These are phyloP conservation scores for Coleophora flavipennella DNA, from an alignment of 2,888 invertebrate genomes.

Conservation along the genomic window DNA sequence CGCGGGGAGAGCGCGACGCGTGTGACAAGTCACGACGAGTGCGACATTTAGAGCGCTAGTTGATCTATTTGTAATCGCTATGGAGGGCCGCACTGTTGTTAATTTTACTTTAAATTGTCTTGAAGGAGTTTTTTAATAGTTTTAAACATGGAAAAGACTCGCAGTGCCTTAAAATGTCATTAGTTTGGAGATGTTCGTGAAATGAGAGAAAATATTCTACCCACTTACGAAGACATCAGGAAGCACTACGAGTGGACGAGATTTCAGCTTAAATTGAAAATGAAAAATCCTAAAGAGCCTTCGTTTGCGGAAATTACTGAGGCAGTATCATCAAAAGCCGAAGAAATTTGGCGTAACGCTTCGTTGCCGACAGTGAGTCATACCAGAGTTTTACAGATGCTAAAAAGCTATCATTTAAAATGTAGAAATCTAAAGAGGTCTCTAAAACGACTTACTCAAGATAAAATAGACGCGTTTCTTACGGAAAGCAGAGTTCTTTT, in stretches of 20 bases:
- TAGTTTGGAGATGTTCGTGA: conserved; percentile 13
- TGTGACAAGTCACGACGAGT: no score
- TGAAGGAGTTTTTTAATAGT: background rate
- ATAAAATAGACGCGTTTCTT: conserved; percentile 7
- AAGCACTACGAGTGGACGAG: conserved; percentile 15
- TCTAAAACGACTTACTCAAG: conserved; percentile 1
- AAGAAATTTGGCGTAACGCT: conserved; percentile 12
- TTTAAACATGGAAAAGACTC: conserved; percentile 8
- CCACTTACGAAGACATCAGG: conserved; percentile 16
- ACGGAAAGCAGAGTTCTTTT: conserved; percentile 8
- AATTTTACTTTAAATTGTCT: no score
- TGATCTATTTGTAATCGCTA: no score
- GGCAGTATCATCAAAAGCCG: conserved; percentile 7
- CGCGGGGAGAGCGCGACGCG: no score
- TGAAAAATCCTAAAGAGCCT: conserved; percentile 9
- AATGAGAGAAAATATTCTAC: conserved; percentile 12
- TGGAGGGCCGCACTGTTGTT: no score
- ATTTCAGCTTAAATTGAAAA: conserved; percentile 1
- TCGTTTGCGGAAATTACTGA: conserved; percentile 8
- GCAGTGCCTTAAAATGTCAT: conserved; percentile 8
- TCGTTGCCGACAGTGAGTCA: conserved; percentile 9
- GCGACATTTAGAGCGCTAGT: no score
- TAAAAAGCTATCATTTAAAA: conserved; percentile 14
- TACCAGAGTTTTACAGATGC: conserved; percentile 10
- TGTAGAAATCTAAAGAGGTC: conserved; percentile 12